Evolutionary conservation across 2,797 vertebrate species (phyloP), one percentile per base, ranked within the genome.

Genomic region (Silurus lanzhouensis): DNA sequence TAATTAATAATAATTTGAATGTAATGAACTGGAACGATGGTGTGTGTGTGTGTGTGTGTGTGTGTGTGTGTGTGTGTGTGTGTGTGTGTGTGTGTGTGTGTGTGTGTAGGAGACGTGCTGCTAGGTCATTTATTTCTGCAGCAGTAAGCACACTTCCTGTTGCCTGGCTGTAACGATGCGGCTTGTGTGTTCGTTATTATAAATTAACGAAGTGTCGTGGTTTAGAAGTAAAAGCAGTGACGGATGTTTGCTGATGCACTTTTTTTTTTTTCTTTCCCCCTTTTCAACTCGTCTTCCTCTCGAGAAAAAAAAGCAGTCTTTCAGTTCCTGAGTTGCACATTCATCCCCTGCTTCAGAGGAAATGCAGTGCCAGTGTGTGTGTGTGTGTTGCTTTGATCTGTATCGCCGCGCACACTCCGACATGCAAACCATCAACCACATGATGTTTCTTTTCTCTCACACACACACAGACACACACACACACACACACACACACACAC

Each of bases 331-430:
- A 82, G 63, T 82, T 85, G 17, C 88, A 70, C 67, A 15, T 85
- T 61, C 25, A 82, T 84, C 57, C 82, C 88, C 87, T 89, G 63
- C 85, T 55, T 46, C 55, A 91, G 89, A 89, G 89, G 94, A 93
- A 93, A 92, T 87, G 83, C 46, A 76, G 60, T n/a, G 71, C 46
- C 72, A 31, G 13, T 10, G 38, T 1, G 58, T 10, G 44, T 48
- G 60, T 6, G 46, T 31, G 61, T 55, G 52, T 19, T 4, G 71
- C 82, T 83, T 76, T 83, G 82, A 76, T 83, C 10, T 83, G 60
- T 38, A 5, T 64, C 60, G 9, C 31, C 38, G 31, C 25, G 22
- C 71, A 55, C 15, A 1, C 78, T 81, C 60, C 44, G 10, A 66
- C 19, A 76, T 83, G 61, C 82, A 76, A 55, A 76, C n/a, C 7